Base-by-base conservation (phyloP, 2,797 vertebrate genomes). In the Micromesistius poutassou region DNA sequence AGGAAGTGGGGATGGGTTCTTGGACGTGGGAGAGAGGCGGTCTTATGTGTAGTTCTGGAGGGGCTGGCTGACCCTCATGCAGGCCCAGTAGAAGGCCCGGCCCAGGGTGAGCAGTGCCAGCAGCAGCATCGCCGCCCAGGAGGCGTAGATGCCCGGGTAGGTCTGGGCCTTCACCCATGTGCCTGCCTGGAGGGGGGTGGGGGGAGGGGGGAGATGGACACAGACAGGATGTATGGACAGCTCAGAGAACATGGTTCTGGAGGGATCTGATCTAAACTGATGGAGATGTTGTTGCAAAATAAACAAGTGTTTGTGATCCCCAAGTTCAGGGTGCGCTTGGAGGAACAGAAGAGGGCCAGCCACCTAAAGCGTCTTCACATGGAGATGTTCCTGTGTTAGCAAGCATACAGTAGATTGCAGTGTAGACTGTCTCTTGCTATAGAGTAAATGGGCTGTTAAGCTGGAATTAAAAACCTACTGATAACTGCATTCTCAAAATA, bases 11-110 rank as follows among this genome's bases (percentile, higher is more conserved):
- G 22, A 40, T 5, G 22, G 66, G 14, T 4, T 25, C 1, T 8
- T 25, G 19, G 72, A 3, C 35, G 22, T 10, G 35, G 72, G 9
- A n/a, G n/a, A 16, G 16, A 4, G 72, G 71, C 6, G 73, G 33
- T 71, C 90, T 82, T 94, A 95, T 93, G 96, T 95, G 93, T 96
- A 96, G 93, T 92, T 96, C 93, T 97, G 96, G 82, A 97, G 93
- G 72, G 97, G 96, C 84, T 96, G 95, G 93, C 96, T 97, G 94
- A 97, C 96, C 89, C 95, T 93, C 95, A 97, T 95, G 92, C 97
- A 97, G 87, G 94, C 94, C 97, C 97, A 98, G 90, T 98, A 97
- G 76, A 96, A 94, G 42, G 95, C 96, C 84, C 96, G 94, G 28
- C 93, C 95, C 84, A 98, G 88, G 81, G 94, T 96, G 80, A 95